phyloP scores from a whole-genome alignment of 2,113 vertebrate genomes.

The Heliornis fulica region DNA sequence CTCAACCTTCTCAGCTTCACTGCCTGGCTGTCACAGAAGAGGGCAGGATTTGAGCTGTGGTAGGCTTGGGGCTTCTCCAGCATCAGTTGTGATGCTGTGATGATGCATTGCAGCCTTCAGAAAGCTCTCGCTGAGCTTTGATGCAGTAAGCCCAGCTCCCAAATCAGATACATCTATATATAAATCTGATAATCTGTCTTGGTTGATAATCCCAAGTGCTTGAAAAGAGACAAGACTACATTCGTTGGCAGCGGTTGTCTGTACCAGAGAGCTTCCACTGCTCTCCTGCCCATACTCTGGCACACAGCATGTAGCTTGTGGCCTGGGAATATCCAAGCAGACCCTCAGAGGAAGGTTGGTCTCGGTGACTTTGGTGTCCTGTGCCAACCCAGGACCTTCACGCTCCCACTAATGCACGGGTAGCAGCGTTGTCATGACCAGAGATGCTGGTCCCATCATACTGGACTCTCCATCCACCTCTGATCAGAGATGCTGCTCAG shows the following conservation, averaged over 20 bases:
- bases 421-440: not conserved
- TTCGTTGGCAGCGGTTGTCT: not conserved
- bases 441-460: not conserved
- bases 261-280: not conserved
- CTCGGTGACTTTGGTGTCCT: not conserved
- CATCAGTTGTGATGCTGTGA: not conserved
- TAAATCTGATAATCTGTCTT: not conserved
- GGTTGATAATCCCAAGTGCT: not conserved
- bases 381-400: not conserved
- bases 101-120: not conserved
- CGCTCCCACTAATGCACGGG: not conserved
- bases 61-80: not conserved
- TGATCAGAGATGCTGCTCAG: not conserved
- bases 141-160: not conserved
- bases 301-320: accelerated
- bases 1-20: not conserved
- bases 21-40: not conserved
- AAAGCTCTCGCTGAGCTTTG: not conserved
- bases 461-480: not conserved
- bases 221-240: not conserved
- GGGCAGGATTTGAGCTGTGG: not conserved
- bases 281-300: not conserved
- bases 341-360: not conserved
- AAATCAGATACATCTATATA: not conserved
- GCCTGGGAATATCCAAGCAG: not conserved